Evolutionary conservation across 2,888 invertebrate species (phyloP), one percentile per base, ranked within the genome.

Genomic region (Perdita meconis): DNA sequence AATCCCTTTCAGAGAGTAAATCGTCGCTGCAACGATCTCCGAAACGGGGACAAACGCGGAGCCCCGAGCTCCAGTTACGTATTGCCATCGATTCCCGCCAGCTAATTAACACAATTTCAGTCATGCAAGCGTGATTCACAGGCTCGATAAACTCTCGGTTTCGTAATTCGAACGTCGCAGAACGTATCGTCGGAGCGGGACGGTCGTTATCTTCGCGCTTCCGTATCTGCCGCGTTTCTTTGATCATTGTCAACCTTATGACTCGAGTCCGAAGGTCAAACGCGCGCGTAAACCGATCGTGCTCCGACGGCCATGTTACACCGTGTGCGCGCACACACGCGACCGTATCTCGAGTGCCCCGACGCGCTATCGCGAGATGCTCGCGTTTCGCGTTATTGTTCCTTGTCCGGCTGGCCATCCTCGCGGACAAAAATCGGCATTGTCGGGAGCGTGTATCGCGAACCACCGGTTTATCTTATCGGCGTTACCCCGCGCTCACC

Each of bases 241-340:
- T 38, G 12, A n/a, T 51, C 44, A 51, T 80, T 70, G 78, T 76
- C 84, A 65, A 75, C 69, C 72, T 74, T 78, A 71, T 36, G 81
- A 80, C 69, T 72, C 57, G 64, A 68, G 83, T 82, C 70, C 84
- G 83, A 84, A 84, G 84, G 83, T 84, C 78, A 68, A 30, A 30
- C 5, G 10, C 10, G n/a, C 5, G 10, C 10, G n/a, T 2, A 61
- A 26, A 30, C 38, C 57, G 12, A 1, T n/a, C 40, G 24, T 6
- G 0, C 64, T n/a, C 3, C 3, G n/a, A n/a, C n/a, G n/a, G n/a
- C n/a, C n/a, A n/a, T n/a, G n/a, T 66, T 2, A 16, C 30, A 24
- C 24, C 24, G 2, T 10, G 6, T 36, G 3, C 34, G 34, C 12
- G 34, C 4, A 47, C n/a, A 44, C 10, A 50, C 3, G 6, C 6